These are phyloP conservation scores for Prunella himalayana DNA, from an alignment of 2,113 vertebrate genomes.

Conservation along the genomic window DNA sequence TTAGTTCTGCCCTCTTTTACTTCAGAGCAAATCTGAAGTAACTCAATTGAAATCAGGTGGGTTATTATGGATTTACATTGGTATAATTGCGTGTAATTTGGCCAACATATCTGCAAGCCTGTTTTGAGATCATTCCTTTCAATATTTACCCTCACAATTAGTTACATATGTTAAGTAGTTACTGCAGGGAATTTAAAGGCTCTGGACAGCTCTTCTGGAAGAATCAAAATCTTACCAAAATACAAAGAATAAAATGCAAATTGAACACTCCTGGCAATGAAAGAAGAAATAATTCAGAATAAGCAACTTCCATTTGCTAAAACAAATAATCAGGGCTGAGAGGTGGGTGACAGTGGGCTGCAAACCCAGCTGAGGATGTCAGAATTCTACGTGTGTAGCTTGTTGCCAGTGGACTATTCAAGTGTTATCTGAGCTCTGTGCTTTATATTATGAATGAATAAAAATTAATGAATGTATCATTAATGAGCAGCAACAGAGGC, in stretches of 20 bases:
- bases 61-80: conserved; percentile 36
- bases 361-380: background rate
- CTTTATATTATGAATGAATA: background rate
- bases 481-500: background rate
- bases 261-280: background rate
- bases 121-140: conserved; percentile 49
- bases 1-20: background rate
- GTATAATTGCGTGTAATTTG: conserved; percentile 39
- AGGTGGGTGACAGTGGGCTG: background rate
- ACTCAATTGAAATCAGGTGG: background rate
- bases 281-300: conserved; percentile 22
- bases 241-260: conserved; percentile 48
- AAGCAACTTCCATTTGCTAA: conserved; percentile 7
- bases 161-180: conserved; percentile 31
- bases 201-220: conserved; percentile 46
- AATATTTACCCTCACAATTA: conserved; percentile 62
- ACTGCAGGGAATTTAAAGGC: conserved; percentile 23
- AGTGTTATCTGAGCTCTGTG: background rate
- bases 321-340: background rate
- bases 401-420: background rate
- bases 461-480: too few species aligned
- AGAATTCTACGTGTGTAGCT: background rate
- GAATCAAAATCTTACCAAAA: conserved; percentile 48
- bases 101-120: conserved; percentile 29
- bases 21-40: conserved; percentile 1